Conservation (phyloP, 1,140 invertebrate species). For the Cydia splendana region DNA sequence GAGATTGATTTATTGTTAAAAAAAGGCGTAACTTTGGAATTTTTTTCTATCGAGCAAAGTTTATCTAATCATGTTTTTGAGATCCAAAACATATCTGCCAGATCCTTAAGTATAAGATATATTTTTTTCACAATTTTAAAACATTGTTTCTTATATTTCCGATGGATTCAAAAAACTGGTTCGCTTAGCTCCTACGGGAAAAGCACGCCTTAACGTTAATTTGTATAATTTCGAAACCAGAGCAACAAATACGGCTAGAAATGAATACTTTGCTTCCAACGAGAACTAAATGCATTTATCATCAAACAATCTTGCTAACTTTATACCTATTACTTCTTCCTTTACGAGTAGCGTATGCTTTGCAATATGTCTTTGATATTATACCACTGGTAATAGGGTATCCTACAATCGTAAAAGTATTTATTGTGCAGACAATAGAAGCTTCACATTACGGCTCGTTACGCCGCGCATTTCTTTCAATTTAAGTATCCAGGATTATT, state of each 20-base stretch:
- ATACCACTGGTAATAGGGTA: not conserved
- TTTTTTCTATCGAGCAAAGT: no score
- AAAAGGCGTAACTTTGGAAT: no score
- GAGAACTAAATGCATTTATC: constrained; percentile 1
- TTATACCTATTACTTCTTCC: not conserved
- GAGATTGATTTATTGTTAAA: no score
- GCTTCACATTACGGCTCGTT: constrained; percentile 33
- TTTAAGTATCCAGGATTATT: constrained; percentile 49
- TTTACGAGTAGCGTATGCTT: not conserved
- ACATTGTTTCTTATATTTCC: no score
- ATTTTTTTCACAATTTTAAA: no score
- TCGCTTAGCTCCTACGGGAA: no score
- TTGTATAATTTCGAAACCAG: no score
- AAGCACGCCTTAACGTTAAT: no score
- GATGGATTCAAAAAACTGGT: no score
- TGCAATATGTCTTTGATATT: not conserved
- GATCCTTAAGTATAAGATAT: no score
- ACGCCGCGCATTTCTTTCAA: constrained; percentile 44
- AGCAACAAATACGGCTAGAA: not conserved
- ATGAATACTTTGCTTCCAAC: not conserved
- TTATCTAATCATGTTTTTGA: no score
- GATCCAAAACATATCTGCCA: no score
- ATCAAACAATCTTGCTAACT: not conserved
- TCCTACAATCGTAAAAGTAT: constrained; percentile 29
- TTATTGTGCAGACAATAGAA: constrained; percentile 37